Conservation (phyloP, 2,797 vertebrate genomes). For the Sebastolobus altivelis region DNA sequence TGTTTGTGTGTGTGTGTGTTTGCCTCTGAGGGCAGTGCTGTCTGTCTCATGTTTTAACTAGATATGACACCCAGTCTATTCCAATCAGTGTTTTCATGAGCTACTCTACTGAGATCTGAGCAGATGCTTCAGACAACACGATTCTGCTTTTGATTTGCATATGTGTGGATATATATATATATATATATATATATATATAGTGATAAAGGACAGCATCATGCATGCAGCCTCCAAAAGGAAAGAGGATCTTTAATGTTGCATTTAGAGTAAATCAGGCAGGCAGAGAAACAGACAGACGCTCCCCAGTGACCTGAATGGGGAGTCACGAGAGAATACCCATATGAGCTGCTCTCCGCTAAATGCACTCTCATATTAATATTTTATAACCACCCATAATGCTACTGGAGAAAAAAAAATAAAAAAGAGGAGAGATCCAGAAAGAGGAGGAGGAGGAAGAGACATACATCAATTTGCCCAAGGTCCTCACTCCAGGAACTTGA, state of each 20-base stretch:
- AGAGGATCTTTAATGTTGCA: slow-evolving; percentile 93
- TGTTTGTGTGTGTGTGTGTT: slow-evolving; percentile 53
- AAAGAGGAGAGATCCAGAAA: slow-evolving; percentile 56
- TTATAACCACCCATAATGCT: slow-evolving; percentile 98
- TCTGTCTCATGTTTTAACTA: slow-evolving; percentile 88
- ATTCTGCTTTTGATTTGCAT: slow-evolving; percentile 10
- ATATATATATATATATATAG: neutral
- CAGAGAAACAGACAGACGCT: slow-evolving; percentile 89
- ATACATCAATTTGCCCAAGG: slow-evolving; percentile 96
- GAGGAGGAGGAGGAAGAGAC: slow-evolving; percentile 86
- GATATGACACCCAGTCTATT: slow-evolving; percentile 92
- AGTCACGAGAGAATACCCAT: slow-evolving; percentile 93
- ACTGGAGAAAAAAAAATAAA: slow-evolving; percentile 84
- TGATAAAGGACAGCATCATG: slow-evolving; percentile 26
- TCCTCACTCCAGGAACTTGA: slow-evolving; percentile 93
- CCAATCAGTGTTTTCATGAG: slow-evolving; percentile 87
- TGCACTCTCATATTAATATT: slow-evolving; percentile 99
- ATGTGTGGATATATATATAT: neutral
- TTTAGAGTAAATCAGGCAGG: slow-evolving; percentile 95
- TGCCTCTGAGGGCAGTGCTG: slow-evolving; percentile 85
- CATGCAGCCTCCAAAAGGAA: slow-evolving; percentile 84
- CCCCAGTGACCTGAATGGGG: slow-evolving; percentile 93
- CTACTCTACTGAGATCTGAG: slow-evolving; percentile 26
- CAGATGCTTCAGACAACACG: neutral
- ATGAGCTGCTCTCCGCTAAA: slow-evolving; percentile 96